Conservation (phyloP, 1,140 invertebrate species). For the Protaetia brevitarsis region DNA sequence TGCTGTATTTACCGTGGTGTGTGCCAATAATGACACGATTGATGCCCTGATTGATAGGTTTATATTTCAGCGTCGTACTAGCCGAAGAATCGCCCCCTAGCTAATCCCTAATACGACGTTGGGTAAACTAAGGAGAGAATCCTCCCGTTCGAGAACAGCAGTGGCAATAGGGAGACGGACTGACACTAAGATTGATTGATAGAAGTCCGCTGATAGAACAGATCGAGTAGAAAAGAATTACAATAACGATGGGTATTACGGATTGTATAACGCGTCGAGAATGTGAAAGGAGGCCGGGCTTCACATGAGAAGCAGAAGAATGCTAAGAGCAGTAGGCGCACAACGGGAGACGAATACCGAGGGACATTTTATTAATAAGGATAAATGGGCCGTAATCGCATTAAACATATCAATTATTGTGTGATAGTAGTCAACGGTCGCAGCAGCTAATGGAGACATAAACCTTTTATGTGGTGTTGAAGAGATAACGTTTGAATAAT, state of each 20-base stretch:
- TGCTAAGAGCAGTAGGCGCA: neutral
- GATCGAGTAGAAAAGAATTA: constrained; percentile 40
- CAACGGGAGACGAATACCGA: neutral
- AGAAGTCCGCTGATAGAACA: constrained; percentile 38
- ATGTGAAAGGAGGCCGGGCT: neutral
- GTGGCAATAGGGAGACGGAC: constrained; percentile 29
- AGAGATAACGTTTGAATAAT: constrained; percentile 1
- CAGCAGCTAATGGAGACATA: neutral
- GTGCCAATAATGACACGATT: constrained; percentile 24
- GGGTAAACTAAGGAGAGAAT: constrained; percentile 29
- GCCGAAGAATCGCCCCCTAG: constrained; percentile 30
- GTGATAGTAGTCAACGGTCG: neutral
- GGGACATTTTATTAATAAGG: constrained; percentile 7
- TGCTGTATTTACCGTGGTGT: neutral
- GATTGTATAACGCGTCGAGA: constrained; percentile 7
- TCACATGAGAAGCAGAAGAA: neutral
- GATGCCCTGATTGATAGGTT: constrained; percentile 41
- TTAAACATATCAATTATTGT: neutral
- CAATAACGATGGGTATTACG: constrained; percentile 38
- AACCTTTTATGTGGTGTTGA: neutral
- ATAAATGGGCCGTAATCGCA: constrained; percentile 7
- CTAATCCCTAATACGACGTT: constrained; percentile 39
- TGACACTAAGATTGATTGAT: constrained; percentile 47
- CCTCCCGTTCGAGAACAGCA: constrained; percentile 9
- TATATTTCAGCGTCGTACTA: constrained; percentile 37